Base-by-base conservation (phyloP, 2,888 invertebrate genomes). In the Eurytoma adleriae region DNA sequence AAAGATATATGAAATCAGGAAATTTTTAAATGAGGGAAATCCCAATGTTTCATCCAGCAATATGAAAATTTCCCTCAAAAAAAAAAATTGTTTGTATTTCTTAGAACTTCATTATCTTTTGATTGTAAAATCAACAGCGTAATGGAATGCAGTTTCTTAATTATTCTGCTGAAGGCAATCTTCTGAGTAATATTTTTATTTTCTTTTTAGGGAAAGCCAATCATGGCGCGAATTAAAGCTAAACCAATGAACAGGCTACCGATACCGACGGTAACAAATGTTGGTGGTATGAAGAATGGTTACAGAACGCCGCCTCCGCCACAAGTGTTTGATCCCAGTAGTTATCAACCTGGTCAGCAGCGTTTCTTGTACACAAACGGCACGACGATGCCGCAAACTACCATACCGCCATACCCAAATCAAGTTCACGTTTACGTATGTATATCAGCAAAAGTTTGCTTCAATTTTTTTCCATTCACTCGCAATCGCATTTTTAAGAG, bases 141-240 rank as follows among this genome's bases (percentile, higher is more conserved):
- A 10, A 40, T 10, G 0, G 4, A 40, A 40, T 7, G 10, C 7
- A 40, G 10, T 10, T 40, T 40, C 7, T 40, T 40, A 40, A 10
- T 40, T 40, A 40, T 40, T 40, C 40, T 40, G 40, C 10, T 40
- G 40, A 40, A 5, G 40, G 10, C 40, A 40, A 5, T 40, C 10
- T 40, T 40, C 40, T 40, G 1, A 40, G 50, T 18, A 57, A 30
- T 66, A n/a, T 52, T n/a, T 40, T 72, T 70, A 20, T 78, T 76
- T 79, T 69, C 48, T 54, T 80, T 68, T 40, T 24, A 95, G 92
- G 96, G 96, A 85, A 95, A 95, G 91, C 96, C 96, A 82, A 96
- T 97, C 85, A 96, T 96, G 95, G 96, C 96, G 64, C 92, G 97
- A 85, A 97, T 97, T 87, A 97, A 97, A 92, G 96, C 96, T 84